phyloP scores from a whole-genome alignment of 2,113 vertebrate species.

The Istiophorus platypterus region DNA sequence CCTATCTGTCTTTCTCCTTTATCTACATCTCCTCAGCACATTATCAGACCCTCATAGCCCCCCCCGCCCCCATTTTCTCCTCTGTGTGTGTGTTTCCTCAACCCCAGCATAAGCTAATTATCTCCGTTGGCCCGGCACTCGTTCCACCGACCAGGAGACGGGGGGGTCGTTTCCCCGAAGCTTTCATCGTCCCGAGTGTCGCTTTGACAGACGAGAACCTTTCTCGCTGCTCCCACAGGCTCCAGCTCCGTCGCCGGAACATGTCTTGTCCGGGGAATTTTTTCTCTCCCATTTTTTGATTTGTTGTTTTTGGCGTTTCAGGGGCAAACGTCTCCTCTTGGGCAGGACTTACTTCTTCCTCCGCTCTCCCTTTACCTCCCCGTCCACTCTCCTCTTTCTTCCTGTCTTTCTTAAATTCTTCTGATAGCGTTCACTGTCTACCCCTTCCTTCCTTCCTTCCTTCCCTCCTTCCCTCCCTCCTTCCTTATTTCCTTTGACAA shows the following conservation, averaged over 20 bases:
- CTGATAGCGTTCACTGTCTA: no score
- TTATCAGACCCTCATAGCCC: no score
- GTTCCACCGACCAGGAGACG: conserved; percentile 7
- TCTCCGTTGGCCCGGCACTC: conserved; percentile 55
- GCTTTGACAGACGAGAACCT: conserved; percentile 50
- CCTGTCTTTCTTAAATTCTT: not conserved
- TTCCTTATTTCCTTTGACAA: not conserved
- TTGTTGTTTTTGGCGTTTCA: conserved; percentile 7
- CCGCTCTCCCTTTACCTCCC: no score
- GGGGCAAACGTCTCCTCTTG: not conserved
- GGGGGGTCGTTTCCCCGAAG: conserved; percentile 53
- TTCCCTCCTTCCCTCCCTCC: not conserved
- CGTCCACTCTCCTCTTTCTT: not conserved
- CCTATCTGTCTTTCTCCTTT: conserved; percentile 17
- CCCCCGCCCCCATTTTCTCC: not conserved
- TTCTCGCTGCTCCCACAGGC: not conserved
- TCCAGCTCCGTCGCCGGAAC: not conserved
- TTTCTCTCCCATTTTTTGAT: conserved; percentile 5
- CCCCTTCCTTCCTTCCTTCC: not conserved
- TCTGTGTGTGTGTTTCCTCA: conserved; percentile 23
- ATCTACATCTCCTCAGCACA: conserved; percentile 19
- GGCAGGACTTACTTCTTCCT: not conserved
- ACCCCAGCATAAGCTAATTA: conserved; percentile 58
- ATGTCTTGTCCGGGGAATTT: not conserved
- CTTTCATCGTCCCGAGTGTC: conserved; percentile 32